Percentiles rank a stretch among this genome's conserved stretches.
phyloP scores from a whole-genome alignment of 2,113 vertebrate species.

The Aptenodytes patagonicus region DNA sequence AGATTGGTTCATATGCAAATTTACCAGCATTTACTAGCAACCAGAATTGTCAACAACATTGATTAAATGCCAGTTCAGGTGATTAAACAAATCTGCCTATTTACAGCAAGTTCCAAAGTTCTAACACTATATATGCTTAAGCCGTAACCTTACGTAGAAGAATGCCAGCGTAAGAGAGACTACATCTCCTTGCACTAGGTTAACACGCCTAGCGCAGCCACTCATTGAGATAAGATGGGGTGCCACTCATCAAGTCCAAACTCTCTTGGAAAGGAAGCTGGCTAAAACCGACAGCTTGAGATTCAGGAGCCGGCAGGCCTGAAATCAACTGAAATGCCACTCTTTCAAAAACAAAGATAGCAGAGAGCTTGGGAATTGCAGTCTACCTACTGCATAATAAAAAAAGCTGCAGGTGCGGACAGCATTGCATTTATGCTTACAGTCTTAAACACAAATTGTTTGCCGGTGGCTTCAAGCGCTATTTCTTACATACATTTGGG shows the following conservation, averaged over 20 bases:
- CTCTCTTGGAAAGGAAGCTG: background rate
- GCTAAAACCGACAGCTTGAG: background rate
- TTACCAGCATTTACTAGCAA: background rate
- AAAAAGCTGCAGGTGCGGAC: background rate
- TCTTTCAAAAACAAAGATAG: background rate
- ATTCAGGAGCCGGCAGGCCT: background rate
- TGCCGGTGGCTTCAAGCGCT: background rate
- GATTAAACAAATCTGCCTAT: background rate
- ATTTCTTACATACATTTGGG: background rate
- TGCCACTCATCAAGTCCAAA: background rate
- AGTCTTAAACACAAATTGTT: background rate
- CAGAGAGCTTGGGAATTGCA: background rate
- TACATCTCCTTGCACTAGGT: background rate
- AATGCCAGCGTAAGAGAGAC: background rate
- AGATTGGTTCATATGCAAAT: no score
- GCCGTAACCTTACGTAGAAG: background rate
- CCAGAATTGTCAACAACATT: background rate
- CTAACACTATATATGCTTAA: background rate
- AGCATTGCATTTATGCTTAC: background rate
- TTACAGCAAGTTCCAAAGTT: background rate
- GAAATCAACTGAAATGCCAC: background rate
- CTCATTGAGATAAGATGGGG: rapidly evolving
- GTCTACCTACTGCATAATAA: background rate
- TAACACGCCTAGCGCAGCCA: background rate
- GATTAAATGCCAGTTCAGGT: background rate